Conservation (phyloP, 1,140 invertebrate genomes). For the Camponotus pennsylvanicus region DNA sequence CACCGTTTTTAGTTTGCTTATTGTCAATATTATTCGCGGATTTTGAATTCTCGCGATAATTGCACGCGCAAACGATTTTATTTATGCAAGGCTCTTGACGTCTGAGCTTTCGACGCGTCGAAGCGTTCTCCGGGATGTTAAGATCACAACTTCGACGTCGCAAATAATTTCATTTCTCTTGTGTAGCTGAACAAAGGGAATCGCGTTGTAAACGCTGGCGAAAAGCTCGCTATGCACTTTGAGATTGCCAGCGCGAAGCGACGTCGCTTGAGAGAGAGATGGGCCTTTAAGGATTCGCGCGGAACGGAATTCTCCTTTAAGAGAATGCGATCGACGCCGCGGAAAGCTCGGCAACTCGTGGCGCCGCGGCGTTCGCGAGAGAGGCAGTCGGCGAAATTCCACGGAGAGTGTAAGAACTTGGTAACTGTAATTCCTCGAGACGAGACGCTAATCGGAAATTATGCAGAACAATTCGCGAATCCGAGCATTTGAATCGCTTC, state of each 20-base stretch:
- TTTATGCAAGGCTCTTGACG: not conserved
- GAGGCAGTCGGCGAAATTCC: slow-evolving; percentile 56
- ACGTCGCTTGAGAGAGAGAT: slow-evolving; percentile 11
- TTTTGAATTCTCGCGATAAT: slow-evolving; percentile 32
- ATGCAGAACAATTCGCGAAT: slow-evolving; percentile 58
- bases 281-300: slow-evolving; percentile 37
- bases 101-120: slow-evolving; percentile 1
- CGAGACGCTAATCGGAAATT: slow-evolving; percentile 68
- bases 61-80: slow-evolving; percentile 4
- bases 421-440: slow-evolving; percentile 57
- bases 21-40: not conserved
- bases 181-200: slow-evolving; percentile 48
- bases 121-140: slow-evolving; percentile 11
- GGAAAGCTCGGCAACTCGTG: slow-evolving; percentile 17
- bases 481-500: slow-evolving; percentile 16
- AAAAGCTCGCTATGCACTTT: slow-evolving; percentile 60
- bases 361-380: not conserved
- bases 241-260: slow-evolving; percentile 37
- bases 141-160: slow-evolving; percentile 47
- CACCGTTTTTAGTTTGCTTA: not conserved
- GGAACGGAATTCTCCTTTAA: slow-evolving; percentile 58
- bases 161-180: slow-evolving; percentile 61
- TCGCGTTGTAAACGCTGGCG: slow-evolving; percentile 52
- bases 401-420: slow-evolving; percentile 42
- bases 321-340: slow-evolving; percentile 50